Evolutionary conservation across 2,113 vertebrate species (phyloP), one percentile per base, ranked within the genome.

Genomic region (Nasalis larvatus): DNA sequence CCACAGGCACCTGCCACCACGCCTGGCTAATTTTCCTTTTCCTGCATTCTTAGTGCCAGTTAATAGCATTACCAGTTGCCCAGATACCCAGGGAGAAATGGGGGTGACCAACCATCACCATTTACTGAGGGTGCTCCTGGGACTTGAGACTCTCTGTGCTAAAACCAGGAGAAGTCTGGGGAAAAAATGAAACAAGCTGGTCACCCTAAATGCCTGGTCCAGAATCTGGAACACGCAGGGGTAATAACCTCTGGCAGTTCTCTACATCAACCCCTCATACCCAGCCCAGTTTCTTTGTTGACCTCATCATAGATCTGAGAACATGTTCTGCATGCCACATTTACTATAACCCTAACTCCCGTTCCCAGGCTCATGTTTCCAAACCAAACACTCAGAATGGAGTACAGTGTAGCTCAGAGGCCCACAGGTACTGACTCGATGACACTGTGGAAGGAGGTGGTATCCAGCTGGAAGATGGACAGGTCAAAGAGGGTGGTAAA

Each of bases 401-500:
- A 90, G 21, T 77, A 17, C 82, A 96, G 90, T 21, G 85, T 8
- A 86, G 74, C 69, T 87, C 30, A 40, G 63, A 88, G 77, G 93
- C 91, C 94, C 71, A 93, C 66, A 95, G 85, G 77, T 98, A 98
- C 99, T 98, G 93, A 99, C 99, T 99, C 99, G 97, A 99, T 99
- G 95, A 99, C 99, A 96, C 99, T 99, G 92, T 99, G 99, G 80
- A 99, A 99, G 47, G 99, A 98, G 92, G 99, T 98, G 8, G 99
- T 99, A n/a, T 99, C 99, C 97, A 99, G 98, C 97, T 99, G 99
- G 90, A 99, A 99, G 89, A 99, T 97, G 37, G 99, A 99, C 94
- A 99, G 99, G 85, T 99, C 99, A 89, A 99, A 99, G 17, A 99
- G 99, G 49, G 99, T 99, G 30, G 99, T 99, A 97, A 99, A 99